These are phyloP conservation scores for Orchesella flavescens DNA, from an alignment of 2,888 invertebrate species.

Conservation along the genomic window DNA sequence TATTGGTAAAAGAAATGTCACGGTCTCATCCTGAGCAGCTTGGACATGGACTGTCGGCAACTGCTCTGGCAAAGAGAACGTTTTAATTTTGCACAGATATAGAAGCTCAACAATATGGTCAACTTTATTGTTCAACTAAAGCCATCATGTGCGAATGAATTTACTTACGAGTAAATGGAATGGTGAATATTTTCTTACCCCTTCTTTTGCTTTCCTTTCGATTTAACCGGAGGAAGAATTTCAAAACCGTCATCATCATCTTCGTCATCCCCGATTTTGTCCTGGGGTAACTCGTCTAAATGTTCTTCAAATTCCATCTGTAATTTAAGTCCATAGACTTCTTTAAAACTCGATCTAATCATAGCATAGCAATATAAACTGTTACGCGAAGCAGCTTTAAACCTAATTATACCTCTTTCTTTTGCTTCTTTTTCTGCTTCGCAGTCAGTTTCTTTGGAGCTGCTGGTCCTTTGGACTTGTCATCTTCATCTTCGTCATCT, in stretches of 20 bases:
- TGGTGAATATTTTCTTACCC: constrained; percentile 23
- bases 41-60: constrained; percentile 32
- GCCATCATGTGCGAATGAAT: constrained; percentile 44
- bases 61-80: constrained; percentile 41
- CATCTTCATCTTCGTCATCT: constrained; percentile 70
- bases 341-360: too few species aligned
- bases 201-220: constrained; percentile 67
- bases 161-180: background rate
- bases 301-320: constrained; percentile 46
- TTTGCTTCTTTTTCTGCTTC: constrained; percentile 71
- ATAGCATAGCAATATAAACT: too few species aligned
- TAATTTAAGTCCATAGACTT: too few species aligned
- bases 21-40: constrained; percentile 35
- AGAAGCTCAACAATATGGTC: constrained; percentile 34
- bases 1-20: constrained; percentile 5
- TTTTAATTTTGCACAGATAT: constrained; percentile 43
- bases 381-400: background rate
- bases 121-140: constrained; percentile 35
- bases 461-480: constrained; percentile 24
- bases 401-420: constrained; percentile 58
- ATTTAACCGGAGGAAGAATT: constrained; percentile 22
- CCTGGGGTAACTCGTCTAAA: constrained; percentile 22
- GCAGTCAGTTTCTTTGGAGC: constrained; percentile 65
- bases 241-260: constrained; percentile 23
- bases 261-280: constrained; percentile 17